Evolutionary conservation across 2,888 invertebrate genomes (phyloP).

Genomic region (Melanostoma mellinum): DNA sequence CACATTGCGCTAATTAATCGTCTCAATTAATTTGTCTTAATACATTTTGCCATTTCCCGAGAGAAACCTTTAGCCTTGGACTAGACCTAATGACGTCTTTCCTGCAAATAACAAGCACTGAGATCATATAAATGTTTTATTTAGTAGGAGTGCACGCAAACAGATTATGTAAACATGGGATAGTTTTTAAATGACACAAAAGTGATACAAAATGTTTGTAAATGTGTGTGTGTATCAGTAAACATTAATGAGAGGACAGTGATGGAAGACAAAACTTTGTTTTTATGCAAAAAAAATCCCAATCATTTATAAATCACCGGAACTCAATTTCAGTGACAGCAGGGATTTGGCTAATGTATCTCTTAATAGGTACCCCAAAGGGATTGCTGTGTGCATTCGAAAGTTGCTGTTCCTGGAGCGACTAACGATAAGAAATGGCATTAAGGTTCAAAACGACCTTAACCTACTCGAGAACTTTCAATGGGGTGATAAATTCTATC

Average conservation of each 20-base stretch:
- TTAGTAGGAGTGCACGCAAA: slow-evolving; percentile 44
- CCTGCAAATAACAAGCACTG: slow-evolving; percentile 26
- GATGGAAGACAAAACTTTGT: slow-evolving; percentile 10
- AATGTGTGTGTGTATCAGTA: neutral
- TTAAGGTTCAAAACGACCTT: slow-evolving; percentile 32
- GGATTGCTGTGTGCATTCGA: slow-evolving; percentile 29
- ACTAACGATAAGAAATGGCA: slow-evolving; percentile 19
- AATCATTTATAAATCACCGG: slow-evolving; percentile 37
- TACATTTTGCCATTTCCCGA: slow-evolving; percentile 36
- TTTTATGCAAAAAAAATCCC: slow-evolving; percentile 39
- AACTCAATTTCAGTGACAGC: slow-evolving; percentile 33
- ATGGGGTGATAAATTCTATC: slow-evolving; percentile 38
- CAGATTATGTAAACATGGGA: slow-evolving; percentile 28
- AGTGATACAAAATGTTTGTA: neutral
- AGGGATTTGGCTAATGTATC: neutral
- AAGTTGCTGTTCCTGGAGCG: slow-evolving; percentile 25
- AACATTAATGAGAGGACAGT: slow-evolving; percentile 1
- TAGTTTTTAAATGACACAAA: neutral
- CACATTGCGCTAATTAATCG: slow-evolving; percentile 48
- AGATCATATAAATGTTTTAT: slow-evolving; percentile 56
- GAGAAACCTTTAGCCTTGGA: slow-evolving; percentile 39
- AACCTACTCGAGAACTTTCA: slow-evolving; percentile 36
- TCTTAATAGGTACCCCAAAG: slow-evolving; percentile 20
- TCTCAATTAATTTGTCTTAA: slow-evolving; percentile 59
- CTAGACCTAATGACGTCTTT: slow-evolving; percentile 52